Evolutionary conservation across 2,888 invertebrate genomes (phyloP), one percentile per base, ranked within the genome.

Genomic region (Folsomia candida): DNA sequence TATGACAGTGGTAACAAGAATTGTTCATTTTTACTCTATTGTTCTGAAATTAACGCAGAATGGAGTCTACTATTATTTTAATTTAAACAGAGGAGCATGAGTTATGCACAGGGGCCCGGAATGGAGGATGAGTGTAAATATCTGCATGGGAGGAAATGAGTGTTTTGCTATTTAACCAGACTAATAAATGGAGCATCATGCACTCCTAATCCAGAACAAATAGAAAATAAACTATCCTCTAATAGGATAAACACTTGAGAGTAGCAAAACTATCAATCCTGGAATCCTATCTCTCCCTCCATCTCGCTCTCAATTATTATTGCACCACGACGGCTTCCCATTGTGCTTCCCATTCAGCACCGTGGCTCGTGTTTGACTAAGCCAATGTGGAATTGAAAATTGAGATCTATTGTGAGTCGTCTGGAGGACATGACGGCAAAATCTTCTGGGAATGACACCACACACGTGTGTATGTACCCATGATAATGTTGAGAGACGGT

Each of bases 401-500:
- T 47, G 47, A 47, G 47, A 47, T 47, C 47, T 18, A 47, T 47
- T 47, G 47, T 47, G 47, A 47, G 9, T 47, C 9, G 9, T 18
- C n/a, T n/a, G n/a, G n/a, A n/a, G n/a, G n/a, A n/a, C 9, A 47
- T 47, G 47, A 47, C 47, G 47, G 47, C 9, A 47, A 47, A 47
- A 47, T 47, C 47, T 47, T 47, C 47, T 61, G 59, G 63, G 66
- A 61, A 61, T 29, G 63, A 63, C 67, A 71, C 67, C 67, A 67
- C 67, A 67, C 67, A 64, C n/a, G n/a, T n/a, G n/a, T n/a, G n/a
- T n/a, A n/a, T n/a, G n/a, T n/a, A n/a, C n/a, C n/a, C n/a, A n/a
- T n/a, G n/a, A n/a, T n/a, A n/a, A n/a, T n/a, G n/a, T n/a, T n/a
- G n/a, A n/a, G n/a, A n/a, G n/a, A n/a, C n/a, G n/a, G n/a, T n/a